Percentiles rank a stretch among this genome's conserved stretches.
Conservation (phyloP, 2,888 invertebrate genomes). For the Euzophera pinguis region DNA sequence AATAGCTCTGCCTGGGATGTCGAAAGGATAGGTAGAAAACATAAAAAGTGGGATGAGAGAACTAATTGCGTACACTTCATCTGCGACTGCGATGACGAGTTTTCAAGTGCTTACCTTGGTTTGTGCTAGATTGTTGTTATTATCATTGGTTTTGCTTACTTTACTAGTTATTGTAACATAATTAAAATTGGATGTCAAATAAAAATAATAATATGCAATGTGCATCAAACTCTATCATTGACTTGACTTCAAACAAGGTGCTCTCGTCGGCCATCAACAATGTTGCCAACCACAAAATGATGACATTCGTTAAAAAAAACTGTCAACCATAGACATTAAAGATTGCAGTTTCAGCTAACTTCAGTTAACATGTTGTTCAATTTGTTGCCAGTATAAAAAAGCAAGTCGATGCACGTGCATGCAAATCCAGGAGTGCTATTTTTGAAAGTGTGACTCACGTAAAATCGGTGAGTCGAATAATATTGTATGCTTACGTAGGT, state of each 20-base stretch:
- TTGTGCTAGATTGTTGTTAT: conserved; percentile 27
- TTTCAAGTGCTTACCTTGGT: conserved; percentile 42
- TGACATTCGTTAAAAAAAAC: not conserved
- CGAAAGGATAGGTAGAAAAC: conserved; percentile 56
- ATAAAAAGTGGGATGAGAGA: conserved; percentile 58
- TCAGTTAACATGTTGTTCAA: not conserved
- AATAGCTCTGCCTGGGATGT: conserved; percentile 50
- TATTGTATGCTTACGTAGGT: no score
- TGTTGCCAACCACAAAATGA: conserved; percentile 10
- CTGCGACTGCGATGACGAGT: conserved; percentile 33
- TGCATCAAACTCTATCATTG: conserved; percentile 47
- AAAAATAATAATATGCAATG: conserved; percentile 51
- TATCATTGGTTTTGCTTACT: conserved; percentile 40
- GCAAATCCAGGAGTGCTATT: no score
- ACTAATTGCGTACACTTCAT: conserved; percentile 60
- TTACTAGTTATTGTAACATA: conserved; percentile 41
- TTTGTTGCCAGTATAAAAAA: no score
- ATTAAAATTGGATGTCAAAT: conserved; percentile 34
- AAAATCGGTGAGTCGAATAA: no score
- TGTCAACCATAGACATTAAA: not conserved
- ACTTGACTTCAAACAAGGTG: conserved; percentile 59
- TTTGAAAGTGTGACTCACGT: no score
- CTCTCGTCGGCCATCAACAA: conserved; percentile 50
- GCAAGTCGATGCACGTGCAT: no score
- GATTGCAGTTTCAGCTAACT: not conserved